Base-by-base conservation (phyloP, 2,113 vertebrate species). In the Toxotes chatareus region DNA sequence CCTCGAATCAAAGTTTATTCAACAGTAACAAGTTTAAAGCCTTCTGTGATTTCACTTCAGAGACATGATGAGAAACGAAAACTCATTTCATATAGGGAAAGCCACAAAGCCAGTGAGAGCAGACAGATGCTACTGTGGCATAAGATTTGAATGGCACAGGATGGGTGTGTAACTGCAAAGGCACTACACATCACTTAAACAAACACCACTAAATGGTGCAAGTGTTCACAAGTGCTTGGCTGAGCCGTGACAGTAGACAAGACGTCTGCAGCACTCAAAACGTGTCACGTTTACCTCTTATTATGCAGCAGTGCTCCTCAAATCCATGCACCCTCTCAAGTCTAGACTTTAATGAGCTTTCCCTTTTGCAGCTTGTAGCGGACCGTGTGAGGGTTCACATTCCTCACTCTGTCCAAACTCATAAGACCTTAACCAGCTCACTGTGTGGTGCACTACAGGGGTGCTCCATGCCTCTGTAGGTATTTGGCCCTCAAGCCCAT, bases 321-420 rank as follows among this genome's bases (percentile, higher is more conserved):
- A 88, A 84, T 79, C 78, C 88, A 86, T 4, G 65, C 79, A 80
- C 67, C 81, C 61, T 76, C 78, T 86, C 36, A 75, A 59, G 83
- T 88, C 76, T 83, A 87, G 80, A 89, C 90, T 91, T 92, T 94
- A 93, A 94, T 92, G 87, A 94, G 93, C 89, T 93, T 92, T 93
- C 88, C 84, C 63, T 83, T 91, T 90, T 6, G 55, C 83, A 87
- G 89, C 88, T 85, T 73, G 80, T 38, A 72, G 89, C 76, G 71
- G 83, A 84, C 80, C 56, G 75, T 91, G 92, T 82, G 76, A 93
- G 86, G 91, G 93, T 92, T 93, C 90, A 93, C 90, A 94, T 94
- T 94, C 94, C 92, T 92, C 68, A 89, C 89, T 82, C 81, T 76
- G 82, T 87, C 89, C 88, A 85, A 89, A 90, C 91, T 93, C 89